Conservation (phyloP, 2,797 vertebrate species). For the Euthynnus affinis region DNA sequence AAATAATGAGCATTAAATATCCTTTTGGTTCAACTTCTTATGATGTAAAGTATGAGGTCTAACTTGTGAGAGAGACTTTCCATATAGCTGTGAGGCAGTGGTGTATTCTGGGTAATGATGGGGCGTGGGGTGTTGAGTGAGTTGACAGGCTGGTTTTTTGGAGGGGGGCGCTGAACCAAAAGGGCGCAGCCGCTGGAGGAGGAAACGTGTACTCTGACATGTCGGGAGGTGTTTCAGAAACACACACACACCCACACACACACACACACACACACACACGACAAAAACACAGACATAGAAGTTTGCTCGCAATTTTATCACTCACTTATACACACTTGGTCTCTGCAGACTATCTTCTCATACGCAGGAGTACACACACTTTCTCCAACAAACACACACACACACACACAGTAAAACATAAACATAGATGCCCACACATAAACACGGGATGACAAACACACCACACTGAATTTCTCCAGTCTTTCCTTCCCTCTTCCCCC, state of each 20-base stretch:
- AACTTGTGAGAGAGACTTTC: neutral
- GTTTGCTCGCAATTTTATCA: neutral
- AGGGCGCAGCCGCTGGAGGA: constrained; percentile 43
- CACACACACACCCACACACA: constrained; percentile 2
- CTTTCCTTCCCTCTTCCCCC: too few species aligned
- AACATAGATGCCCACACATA: neutral
- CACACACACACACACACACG: constrained; percentile 6
- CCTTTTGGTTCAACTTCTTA: neutral
- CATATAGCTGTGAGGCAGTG: neutral
- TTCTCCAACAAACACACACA: neutral
- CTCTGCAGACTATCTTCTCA: neutral
- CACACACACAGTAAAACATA: too few species aligned
- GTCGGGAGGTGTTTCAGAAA: constrained; percentile 56
- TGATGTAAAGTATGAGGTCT: neutral
- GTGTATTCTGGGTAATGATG: too few species aligned
- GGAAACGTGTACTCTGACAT: constrained; percentile 50
- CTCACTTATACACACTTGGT: neutral
- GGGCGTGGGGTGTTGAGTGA: constrained; percentile 13
- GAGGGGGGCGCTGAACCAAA: constrained; percentile 50
- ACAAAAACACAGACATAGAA: neutral
- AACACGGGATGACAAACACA: neutral
- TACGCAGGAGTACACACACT: neutral
- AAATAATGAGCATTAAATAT: too few species aligned
- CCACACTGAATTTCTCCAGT: too few species aligned
- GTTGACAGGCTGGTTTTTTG: constrained; percentile 39